Evolutionary conservation across 1,140 invertebrate species (phyloP), one percentile per base, ranked within the genome.

Genomic region (Scaptomyza pallida): DNA sequence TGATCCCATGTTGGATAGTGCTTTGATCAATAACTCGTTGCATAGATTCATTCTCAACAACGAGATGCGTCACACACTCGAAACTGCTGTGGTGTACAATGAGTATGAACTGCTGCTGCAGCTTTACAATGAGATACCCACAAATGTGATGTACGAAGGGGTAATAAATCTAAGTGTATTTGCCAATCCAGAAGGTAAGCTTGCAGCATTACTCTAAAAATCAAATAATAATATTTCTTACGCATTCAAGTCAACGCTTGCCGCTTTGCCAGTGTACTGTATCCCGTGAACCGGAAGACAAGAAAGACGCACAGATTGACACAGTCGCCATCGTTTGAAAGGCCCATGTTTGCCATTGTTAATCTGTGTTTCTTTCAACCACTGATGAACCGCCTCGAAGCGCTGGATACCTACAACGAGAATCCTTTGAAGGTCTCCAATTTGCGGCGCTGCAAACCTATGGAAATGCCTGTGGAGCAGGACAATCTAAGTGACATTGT

Each of bases 21-120:
- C 89, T 1, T 37, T 90, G 10, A 65, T 90, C 4, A 82, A 76
- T 17, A 90, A 90, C 57, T 90, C 89, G 0, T 9, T 86, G 48
- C 83, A 89, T 48, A 89, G 89, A 2, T 90, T 72, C 13, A 73
- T 90, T 0, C 26, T 90, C 0, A 82, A 64, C n/a, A 44, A 59
- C 8, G 50, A 72, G 0, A 76, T 90, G 80, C 37, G 72, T 0
- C 33, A 44, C 5, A 71, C 75, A 5, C 64, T 90, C 2, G 89
- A 90, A 45, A 13, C 69, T 1, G 57, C 50, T 2, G 47, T 88
- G 0, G 33, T 69, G 0, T 13, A 82, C 15, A 54, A 73, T 23
- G n/a, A 47, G 0, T 82, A 73, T 16, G 78, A 78, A 5, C 2
- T 88, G 26, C 5, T 78, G 2, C 52, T 88, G 19, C 78, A 88